These are phyloP conservation scores for Bactericera cockerelli DNA, from an alignment of 1,140 invertebrate species.

Conservation along the genomic window DNA sequence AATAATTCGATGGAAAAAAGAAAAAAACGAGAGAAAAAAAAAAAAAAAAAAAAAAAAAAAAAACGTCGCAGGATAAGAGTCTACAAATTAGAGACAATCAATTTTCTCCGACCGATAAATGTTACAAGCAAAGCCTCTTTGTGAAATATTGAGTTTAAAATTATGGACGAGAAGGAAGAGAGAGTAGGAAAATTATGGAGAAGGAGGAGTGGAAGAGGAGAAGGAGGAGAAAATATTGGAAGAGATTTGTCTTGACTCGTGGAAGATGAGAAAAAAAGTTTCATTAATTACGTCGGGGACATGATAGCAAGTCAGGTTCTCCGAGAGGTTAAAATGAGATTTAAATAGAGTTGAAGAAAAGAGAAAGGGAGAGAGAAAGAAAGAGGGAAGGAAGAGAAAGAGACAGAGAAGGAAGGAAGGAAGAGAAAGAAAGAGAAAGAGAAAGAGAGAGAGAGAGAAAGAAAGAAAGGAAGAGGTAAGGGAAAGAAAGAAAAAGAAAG, in stretches of 20 bases:
- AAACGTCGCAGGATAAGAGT: no score
- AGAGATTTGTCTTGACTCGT: no score
- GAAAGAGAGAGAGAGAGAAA: not conserved
- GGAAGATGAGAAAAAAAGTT: no score
- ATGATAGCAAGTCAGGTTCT: not conserved
- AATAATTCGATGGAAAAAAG: no score
- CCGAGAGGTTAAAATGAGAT: not conserved
- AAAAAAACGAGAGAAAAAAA: no score
- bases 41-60: no score
- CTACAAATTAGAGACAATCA: no score
- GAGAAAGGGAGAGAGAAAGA: not conserved
- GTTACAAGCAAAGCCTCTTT: no score
- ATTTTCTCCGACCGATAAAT: no score
- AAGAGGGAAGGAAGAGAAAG: not conserved
- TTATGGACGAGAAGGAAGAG: no score
- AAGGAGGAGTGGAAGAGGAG: not conserved
- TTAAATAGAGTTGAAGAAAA: not conserved
- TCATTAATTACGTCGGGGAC: no score
- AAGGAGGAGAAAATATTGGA: not conserved
- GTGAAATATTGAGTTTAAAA: no score
- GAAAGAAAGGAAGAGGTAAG: not conserved
- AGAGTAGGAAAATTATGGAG: not conserved
- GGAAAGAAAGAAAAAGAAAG: not conserved
- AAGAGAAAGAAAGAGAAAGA: not conserved
- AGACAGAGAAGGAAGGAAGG: not conserved